Evolutionary conservation across 2,888 invertebrate genomes (phyloP).

Genomic region (Lasiommata megera): DNA sequence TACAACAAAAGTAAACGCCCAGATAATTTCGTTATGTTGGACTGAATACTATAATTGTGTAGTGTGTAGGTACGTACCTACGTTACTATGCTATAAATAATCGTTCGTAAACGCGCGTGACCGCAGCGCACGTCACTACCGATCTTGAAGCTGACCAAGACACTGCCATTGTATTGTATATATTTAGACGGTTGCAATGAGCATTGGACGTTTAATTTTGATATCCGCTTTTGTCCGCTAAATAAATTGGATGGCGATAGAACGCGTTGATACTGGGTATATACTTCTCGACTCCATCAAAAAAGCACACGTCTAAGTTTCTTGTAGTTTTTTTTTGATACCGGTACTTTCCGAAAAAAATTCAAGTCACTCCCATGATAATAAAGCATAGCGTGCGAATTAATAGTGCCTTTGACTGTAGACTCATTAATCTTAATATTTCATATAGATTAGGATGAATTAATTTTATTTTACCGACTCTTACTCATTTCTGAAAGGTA

Average conservation of each 20-base stretch:
- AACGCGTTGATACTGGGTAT: background rate
- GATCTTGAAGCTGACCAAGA: constrained; percentile 75
- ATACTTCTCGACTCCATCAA: background rate
- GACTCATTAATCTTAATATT: too few relatives aligned
- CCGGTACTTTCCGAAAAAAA: too few relatives aligned
- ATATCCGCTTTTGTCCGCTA: constrained; percentile 1
- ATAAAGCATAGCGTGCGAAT: too few relatives aligned
- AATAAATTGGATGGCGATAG: background rate
- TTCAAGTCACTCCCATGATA: too few relatives aligned
- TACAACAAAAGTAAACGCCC: background rate
- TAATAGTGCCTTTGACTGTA: too few relatives aligned
- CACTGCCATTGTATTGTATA: constrained; percentile 73
- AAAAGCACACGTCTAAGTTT: background rate
- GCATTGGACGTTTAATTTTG: constrained; percentile 15
- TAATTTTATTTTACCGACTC: too few relatives aligned
- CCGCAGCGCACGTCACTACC: constrained; percentile 59
- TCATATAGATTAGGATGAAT: too few relatives aligned
- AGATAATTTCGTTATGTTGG: constrained; percentile 27
- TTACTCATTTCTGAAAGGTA: too few relatives aligned
- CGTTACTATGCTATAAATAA: constrained; percentile 60
- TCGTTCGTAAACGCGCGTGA: constrained; percentile 51
- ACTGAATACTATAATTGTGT: constrained; percentile 49
- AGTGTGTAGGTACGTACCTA: background rate
- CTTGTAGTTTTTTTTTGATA: background rate
- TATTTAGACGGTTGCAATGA: constrained; percentile 67